Conservation (phyloP, 2,888 invertebrate genomes). For the Drosophila falleni region DNA sequence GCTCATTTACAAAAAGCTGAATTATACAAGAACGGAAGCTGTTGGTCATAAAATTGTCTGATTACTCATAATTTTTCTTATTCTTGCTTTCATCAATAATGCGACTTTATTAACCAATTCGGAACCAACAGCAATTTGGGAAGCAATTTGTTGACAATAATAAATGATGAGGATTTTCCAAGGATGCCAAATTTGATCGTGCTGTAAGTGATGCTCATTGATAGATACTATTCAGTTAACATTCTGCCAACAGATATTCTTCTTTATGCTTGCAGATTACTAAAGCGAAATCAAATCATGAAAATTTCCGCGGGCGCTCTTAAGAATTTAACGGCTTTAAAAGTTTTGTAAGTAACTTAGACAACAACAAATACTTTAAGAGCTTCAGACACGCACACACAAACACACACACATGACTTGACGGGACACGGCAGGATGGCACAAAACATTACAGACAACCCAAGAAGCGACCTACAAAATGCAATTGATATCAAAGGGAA, state of each 20-base stretch:
- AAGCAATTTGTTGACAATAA: conserved; percentile 90
- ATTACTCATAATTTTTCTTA: conserved; percentile 43
- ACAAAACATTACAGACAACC: conserved; percentile 30
- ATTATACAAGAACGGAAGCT: conserved; percentile 26
- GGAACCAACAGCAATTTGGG: conserved; percentile 89
- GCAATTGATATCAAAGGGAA: conserved; percentile 58
- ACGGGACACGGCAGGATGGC: conserved; percentile 38
- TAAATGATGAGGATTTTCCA: conserved; percentile 90
- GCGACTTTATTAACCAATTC: conserved; percentile 44
- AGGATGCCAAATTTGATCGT: conserved; percentile 90
- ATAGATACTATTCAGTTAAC: conserved; percentile 3
- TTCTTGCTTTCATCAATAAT: conserved; percentile 27
- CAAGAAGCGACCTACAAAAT: conserved; percentile 49
- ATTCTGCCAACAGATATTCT: conserved; percentile 19
- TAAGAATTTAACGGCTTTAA: conserved; percentile 90
- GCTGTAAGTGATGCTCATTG: conserved; percentile 89
- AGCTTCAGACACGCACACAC: conserved; percentile 35
- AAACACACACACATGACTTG: conserved; percentile 34
- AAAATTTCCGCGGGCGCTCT: conserved; percentile 93
- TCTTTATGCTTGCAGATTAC: conserved; percentile 88
- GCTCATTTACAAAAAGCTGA: conserved; percentile 28
- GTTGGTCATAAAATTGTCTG: conserved; percentile 28
- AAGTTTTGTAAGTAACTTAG: conserved; percentile 92
- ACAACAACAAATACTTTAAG: conserved; percentile 58
- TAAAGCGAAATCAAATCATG: conserved; percentile 94